Base-by-base conservation (phyloP, 2,113 vertebrate genomes). In the Poicephalus gulielmi region DNA sequence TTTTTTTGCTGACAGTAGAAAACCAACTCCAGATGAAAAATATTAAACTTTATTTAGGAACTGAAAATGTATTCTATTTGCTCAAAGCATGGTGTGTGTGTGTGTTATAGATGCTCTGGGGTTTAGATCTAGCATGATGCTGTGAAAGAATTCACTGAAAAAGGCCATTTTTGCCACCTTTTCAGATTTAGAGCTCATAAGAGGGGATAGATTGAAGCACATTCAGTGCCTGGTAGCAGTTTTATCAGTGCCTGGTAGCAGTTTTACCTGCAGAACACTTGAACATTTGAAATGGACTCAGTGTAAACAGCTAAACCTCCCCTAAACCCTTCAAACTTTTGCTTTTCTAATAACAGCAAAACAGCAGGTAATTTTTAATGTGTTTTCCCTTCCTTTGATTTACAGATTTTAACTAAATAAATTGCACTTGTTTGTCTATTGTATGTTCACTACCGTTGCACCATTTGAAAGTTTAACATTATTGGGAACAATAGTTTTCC, bases 1-100 rank as follows among this genome's bases (percentile, higher is more conserved):
- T 16, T 62, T 75, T 97, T 96, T 94, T 98, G 86, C 97, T 98
- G 97, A 97, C 96, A 96, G 90, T 87, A 96, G 94, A 95, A 97
- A 98, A 97, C 80, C 92, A 97, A 87, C 75, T 96, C 96, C 97
- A 98, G 96, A 97, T 97, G 96, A 97, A 97, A 98, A 98, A 97
- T 94, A 96, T 67, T 89, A 92, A 97, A 97, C 76, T 96, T 94
- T 92, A 77, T 96, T 96, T 88, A 91, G 94, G 95, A 95, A 92
- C 71, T 85, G 82, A 95, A 96, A 84, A 82, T 20, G 62, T 64
- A 92, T 96, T 81, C 64, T 86, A 25, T 73, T 94, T 22, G 86
- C 85, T 94, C 4, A 4, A 50, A 92, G 75, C 35, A 70, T 8
- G 46, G 62, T 18, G 7, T 50, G 20, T 28, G 62, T 50, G 20